Percentiles rank a stretch among this genome's conserved stretches.
Evolutionary conservation across 1,140 invertebrate species (phyloP).

Genomic region (Scaptomyza montana): DNA sequence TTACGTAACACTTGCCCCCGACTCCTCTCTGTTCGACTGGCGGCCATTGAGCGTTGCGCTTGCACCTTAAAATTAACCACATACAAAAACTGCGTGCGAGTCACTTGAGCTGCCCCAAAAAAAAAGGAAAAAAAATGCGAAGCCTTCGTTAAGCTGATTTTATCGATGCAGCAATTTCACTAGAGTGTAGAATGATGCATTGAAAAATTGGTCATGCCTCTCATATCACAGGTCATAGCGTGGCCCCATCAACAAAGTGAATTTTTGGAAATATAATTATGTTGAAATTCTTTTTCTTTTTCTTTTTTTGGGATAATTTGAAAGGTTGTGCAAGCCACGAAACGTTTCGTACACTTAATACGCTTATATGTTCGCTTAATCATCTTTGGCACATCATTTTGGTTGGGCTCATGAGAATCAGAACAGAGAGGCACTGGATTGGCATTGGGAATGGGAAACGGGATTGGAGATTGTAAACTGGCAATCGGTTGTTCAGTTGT

Average conservation of each 20-base stretch:
- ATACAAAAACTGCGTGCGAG: conserved; percentile 34
- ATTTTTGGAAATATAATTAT: conserved; percentile 61
- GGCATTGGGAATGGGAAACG: not conserved
- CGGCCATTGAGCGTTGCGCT: conserved; percentile 64
- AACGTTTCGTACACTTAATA: conserved; percentile 18
- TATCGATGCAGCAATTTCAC: conserved; percentile 63
- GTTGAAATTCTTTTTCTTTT: not conserved
- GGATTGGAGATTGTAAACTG: not conserved
- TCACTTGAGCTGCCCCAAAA: conserved; percentile 20
- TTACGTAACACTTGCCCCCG: conserved; percentile 21
- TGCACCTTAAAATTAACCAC: conserved; percentile 55
- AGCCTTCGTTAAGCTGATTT: conserved; percentile 70
- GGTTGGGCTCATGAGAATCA: conserved; percentile 12
- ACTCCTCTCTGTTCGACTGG: conserved; percentile 31
- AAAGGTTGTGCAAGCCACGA: conserved; percentile 64
- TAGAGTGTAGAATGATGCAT: conserved; percentile 6
- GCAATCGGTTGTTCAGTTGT: conserved; percentile 6
- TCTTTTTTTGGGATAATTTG: conserved; percentile 52
- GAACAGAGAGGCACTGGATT: not conserved
- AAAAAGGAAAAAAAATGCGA: conserved; percentile 31
- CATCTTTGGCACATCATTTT: conserved; percentile 69
- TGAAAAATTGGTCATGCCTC: conserved; percentile 16
- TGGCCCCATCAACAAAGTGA: conserved; percentile 37
- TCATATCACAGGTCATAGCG: not conserved
- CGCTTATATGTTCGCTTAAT: conserved; percentile 37